These are phyloP conservation scores for Hucho hucho DNA, from an alignment of 2,113 vertebrate species.

Conservation along the genomic window DNA sequence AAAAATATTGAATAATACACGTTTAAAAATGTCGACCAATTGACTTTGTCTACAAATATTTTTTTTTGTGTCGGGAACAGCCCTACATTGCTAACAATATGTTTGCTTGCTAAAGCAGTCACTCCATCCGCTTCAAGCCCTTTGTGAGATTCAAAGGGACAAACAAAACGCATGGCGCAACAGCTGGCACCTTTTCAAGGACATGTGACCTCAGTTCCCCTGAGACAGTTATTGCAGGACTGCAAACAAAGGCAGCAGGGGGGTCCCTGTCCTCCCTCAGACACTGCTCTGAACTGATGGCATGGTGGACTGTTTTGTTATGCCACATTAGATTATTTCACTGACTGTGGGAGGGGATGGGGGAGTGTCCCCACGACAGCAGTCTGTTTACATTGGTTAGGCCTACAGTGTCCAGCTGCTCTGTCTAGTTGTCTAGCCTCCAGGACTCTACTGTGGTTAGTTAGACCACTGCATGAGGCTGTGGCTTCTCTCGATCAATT, in stretches of 20 bases:
- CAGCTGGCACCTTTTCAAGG: conserved; percentile 68
- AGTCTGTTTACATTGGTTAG: too few relatives aligned
- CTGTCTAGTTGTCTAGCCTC: too few relatives aligned
- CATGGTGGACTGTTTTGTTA: conserved; percentile 46
- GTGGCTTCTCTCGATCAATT: too few relatives aligned
- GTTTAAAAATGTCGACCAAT: too few relatives aligned
- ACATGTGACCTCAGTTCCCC: conserved; percentile 54
- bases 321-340: conserved; percentile 61
- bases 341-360: conserved; percentile 24
- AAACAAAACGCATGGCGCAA: conserved; percentile 64
- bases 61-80: too few relatives aligned
- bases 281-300: conserved; percentile 27
- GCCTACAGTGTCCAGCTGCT: too few relatives aligned
- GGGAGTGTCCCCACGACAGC: too few relatives aligned
- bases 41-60: too few relatives aligned
- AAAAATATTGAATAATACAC: too few relatives aligned
- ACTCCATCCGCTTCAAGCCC: conserved; percentile 3
- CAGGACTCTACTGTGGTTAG: too few relatives aligned
- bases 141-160: conserved; percentile 44
- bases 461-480: too few relatives aligned
- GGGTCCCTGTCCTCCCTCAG: conserved; percentile 23
- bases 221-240: conserved; percentile 48
- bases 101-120: not conserved
- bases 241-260: not conserved
- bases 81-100: not conserved